Base-by-base conservation (phyloP, 2,888 invertebrate genomes). In the Tricholauxania praeusta region DNA sequence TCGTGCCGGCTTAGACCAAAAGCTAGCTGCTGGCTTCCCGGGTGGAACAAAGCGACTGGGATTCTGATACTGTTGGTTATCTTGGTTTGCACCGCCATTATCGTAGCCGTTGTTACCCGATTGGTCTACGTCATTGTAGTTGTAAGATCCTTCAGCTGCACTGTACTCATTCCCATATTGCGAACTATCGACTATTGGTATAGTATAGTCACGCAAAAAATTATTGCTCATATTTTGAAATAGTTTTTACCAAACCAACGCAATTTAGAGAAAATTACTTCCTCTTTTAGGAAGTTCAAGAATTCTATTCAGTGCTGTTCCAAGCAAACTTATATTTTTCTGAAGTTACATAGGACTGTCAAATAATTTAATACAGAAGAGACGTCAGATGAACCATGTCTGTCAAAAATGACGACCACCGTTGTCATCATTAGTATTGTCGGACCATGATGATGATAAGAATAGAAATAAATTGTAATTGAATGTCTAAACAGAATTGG, bases 191-290 rank as follows among this genome's bases (percentile, higher is more conserved):
- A 32, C 52, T 28, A 53, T 57, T 39, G 78, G 77, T 14, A 78
- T 78, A 49, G 72, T 74, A 57, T 78, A 78, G 48, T 53, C 74
- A 48, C 76, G 74, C 22, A 78, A 64, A 64, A 77, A 78, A 14
- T 76, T 75, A 59, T 76, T 72, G 59, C 72, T 78, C 78, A 78
- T 77, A 28, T 68, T 75, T 39, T 10, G 39, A 10, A 39, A 1
- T 39, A 10, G 6, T 49, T 22, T 5, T 49, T 48, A 39, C 8
- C 39, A 39, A 39, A 8, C 39, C 7, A 39, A 1, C 39, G 32
- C 39, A 39, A 39, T 39, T 1, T 3, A 39, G 10, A 39, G 10
- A 10, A 39, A 39, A 10, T 10, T 39, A 10, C 5, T 39, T 39
- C 10, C 10, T 39, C 2, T 4, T 10, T 39, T 10, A 39, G 39